A percentile compares a stretch with the other conserved stretches of the same genome.
These are phyloP conservation scores for Hafferia zeledoni DNA, from an alignment of 2,797 vertebrate genomes.

Conservation along the genomic window DNA sequence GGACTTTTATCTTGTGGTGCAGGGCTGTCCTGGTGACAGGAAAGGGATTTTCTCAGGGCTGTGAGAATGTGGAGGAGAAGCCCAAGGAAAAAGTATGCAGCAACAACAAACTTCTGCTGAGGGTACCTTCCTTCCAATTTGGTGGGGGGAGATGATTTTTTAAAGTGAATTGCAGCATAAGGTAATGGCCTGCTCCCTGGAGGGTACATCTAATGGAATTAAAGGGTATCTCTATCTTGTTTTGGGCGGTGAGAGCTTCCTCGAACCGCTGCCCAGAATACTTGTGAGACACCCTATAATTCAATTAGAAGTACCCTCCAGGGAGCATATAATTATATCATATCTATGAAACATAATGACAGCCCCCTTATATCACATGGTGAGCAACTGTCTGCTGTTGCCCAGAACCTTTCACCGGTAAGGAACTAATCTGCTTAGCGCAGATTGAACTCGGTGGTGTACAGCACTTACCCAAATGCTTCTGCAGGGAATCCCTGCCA, in stretches of 20 bases:
- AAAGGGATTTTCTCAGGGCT: background rate
- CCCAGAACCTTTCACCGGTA: constrained; percentile 75
- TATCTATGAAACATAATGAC: constrained; percentile 76
- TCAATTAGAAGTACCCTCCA: constrained; percentile 76
- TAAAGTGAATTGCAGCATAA: background rate
- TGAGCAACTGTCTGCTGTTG: constrained; percentile 67
- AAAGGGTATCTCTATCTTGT: constrained; percentile 69
- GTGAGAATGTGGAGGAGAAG: background rate
- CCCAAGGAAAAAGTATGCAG: background rate
- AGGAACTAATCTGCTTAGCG: constrained; percentile 75
- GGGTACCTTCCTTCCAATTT: background rate
- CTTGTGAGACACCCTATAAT: constrained; percentile 76
- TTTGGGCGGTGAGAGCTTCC: constrained; percentile 46
- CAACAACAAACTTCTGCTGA: background rate
- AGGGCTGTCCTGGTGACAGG: background rate
- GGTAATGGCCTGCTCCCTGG: constrained; percentile 39
- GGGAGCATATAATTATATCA: constrained; percentile 77
- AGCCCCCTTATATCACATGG: constrained; percentile 62
- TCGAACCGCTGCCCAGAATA: constrained; percentile 61
- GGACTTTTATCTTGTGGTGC: background rate
- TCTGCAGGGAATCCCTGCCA: constrained; percentile 50
- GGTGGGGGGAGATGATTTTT: background rate
- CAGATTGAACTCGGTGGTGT: constrained; percentile 62
- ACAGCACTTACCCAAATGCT: constrained; percentile 45
- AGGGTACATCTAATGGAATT: constrained; percentile 72